phyloP scores from a whole-genome alignment of 2,888 invertebrate species.

The Unio pictorum region DNA sequence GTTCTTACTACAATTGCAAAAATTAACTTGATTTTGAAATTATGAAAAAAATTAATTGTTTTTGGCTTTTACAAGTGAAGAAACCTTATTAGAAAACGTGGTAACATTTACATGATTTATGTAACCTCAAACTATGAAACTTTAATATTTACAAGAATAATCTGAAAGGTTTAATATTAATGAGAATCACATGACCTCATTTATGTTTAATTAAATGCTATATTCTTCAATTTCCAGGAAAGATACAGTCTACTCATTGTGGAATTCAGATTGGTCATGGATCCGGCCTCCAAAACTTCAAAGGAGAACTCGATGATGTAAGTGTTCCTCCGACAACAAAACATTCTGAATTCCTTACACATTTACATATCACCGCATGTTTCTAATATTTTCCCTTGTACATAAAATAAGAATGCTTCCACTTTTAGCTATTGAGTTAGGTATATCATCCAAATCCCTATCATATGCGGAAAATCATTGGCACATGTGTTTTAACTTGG shows the following conservation, averaged over 20 bases:
- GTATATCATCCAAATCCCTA: too few relatives aligned
- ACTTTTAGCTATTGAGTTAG: too few relatives aligned
- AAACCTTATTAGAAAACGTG: too few relatives aligned
- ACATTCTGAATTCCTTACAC: neutral
- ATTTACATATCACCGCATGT: neutral
- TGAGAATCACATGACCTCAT: neutral
- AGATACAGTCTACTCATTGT: constrained; percentile 32
- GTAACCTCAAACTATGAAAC: neutral
- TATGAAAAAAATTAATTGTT: neutral
- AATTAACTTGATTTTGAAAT: too few relatives aligned
- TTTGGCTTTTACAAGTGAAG: neutral
- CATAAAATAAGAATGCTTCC: neutral
- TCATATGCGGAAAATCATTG: too few relatives aligned
- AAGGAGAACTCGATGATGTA: constrained; percentile 36
- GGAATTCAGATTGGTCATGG: constrained; percentile 43
- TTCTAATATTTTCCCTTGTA: neutral
- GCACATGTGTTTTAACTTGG: too few relatives aligned
- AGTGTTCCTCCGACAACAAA: constrained; percentile 9
- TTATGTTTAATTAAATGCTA: neutral
- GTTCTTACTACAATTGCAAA: too few relatives aligned
- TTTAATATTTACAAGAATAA: neutral
- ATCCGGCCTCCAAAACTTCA: constrained; percentile 17
- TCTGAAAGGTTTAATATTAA: neutral
- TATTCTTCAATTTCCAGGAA: constrained; percentile 13
- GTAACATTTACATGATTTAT: neutral